Evolutionary conservation across 2,888 invertebrate species (phyloP), one percentile per base, ranked within the genome.

Genomic region (Drosophila mulleri): DNA sequence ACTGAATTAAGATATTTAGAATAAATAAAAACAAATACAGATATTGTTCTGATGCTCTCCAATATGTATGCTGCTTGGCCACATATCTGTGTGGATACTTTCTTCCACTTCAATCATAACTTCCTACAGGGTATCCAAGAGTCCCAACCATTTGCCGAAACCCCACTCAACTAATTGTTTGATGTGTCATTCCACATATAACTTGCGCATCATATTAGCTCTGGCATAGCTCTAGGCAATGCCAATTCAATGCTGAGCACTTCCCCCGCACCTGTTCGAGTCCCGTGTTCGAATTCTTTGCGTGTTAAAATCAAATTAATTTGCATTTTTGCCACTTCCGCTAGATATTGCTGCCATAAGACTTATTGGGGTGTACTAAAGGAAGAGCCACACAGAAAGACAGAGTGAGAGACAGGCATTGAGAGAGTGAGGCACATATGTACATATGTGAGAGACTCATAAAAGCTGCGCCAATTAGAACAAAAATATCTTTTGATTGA

Each of bases 391-490:
- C 32, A 12, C 16, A 12, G 48, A 32, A 16, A 20, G 20, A 23
- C 20, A 6, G 26, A 8, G n/a, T 3, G 42, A 26, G 64, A 50
- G 58, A 32, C 35, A 2, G 45, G 16, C 26, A 26, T 3, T 14
- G 20, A 3, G 14, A 56, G 57, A 35, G 12, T 3, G 18, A 23
- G n/a, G 14, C 8, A 16, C 26, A 16, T 41, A 26, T 63, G 44
- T n/a, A n/a, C n/a, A n/a, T 29, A 26, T 64, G 44, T 29, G 65
- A 41, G 35, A 66, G 45, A 54, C 23, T 42, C 23, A 18, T 44
- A 41, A 37, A 64, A 67, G 56, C 63, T 65, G 64, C 67, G 80
- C 80, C 78, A 78, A 78, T 78, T 78, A 78, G 78, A 78, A 80
- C 67, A 70, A 67, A 70, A 67, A 67, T 74, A 78, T 67, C 62